Conservation (phyloP, 2,113 vertebrate species). For the Pyxicephalus adspersus region DNA sequence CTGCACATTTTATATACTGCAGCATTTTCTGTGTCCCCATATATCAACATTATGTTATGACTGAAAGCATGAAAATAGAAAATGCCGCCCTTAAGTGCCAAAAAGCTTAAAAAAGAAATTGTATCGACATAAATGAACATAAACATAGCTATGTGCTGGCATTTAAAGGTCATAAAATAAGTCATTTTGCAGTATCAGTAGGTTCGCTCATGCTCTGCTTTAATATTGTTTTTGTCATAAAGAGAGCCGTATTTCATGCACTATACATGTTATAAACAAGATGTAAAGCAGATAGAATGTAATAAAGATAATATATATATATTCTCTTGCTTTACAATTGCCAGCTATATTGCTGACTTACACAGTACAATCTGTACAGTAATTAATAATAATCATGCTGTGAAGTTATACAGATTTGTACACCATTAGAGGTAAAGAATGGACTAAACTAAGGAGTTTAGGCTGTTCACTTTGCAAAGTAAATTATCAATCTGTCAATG, state of each 20-base stretch:
- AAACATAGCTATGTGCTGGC: conserved; percentile 36
- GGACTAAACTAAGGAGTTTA: too few species aligned
- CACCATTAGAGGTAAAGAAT: too few species aligned
- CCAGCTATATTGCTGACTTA: conserved; percentile 8
- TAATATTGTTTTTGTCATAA: conserved; percentile 34
- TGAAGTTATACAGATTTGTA: neutral
- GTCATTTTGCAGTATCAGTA: conserved; percentile 32
- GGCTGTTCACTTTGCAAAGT: too few species aligned
- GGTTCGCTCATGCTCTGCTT: conserved; percentile 6
- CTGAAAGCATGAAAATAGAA: conserved; percentile 38
- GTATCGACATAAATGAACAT: conserved; percentile 41
- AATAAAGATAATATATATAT: conserved; percentile 39
- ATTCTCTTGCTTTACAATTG: conserved; percentile 26
- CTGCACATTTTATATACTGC: conserved; percentile 32
- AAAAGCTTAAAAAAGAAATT: conserved; percentile 39
- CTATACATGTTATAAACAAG: conserved; percentile 26
- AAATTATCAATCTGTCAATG: too few species aligned
- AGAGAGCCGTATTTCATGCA: conserved; percentile 17
- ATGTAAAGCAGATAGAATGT: conserved; percentile 27
- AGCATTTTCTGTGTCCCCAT: conserved; percentile 24
- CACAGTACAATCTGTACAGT: neutral
- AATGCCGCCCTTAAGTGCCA: conserved; percentile 44
- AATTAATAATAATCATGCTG: conserved; percentile 8
- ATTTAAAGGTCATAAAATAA: conserved; percentile 49
- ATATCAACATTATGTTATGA: conserved; percentile 39